Evolutionary conservation across 2,797 vertebrate genomes (phyloP).

Genomic region (Kryptopterus vitreolus): DNA sequence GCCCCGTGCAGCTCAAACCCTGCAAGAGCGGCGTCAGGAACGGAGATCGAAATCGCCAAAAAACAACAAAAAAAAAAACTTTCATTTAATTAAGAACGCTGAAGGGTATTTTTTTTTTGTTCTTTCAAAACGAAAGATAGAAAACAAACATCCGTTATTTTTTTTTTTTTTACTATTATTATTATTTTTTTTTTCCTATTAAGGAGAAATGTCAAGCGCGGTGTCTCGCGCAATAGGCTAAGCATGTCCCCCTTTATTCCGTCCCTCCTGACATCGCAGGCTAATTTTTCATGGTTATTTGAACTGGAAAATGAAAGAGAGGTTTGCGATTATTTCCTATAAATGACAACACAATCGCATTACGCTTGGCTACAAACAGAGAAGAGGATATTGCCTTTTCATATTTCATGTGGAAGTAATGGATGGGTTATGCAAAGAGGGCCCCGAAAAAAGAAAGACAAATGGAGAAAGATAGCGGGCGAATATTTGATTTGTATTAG

Average conservation of each 20-base stretch:
- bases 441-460: constrained; percentile 78
- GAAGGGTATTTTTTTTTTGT: constrained; percentile 56
- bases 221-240: constrained; percentile 74
- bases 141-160: constrained; percentile 68
- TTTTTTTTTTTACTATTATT: no score
- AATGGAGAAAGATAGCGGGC: constrained; percentile 74
- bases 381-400: constrained; percentile 89
- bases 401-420: constrained; percentile 90
- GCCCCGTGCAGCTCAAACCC: constrained; percentile 6
- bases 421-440: constrained; percentile 82
- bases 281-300: constrained; percentile 99
- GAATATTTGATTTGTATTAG: constrained; percentile 81
- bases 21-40: constrained; percentile 37
- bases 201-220: constrained; percentile 82
- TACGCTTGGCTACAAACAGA: constrained; percentile 92
- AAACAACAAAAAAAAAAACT: constrained; percentile 74
- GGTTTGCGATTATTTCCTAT: constrained; percentile 95
- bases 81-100: constrained; percentile 72
- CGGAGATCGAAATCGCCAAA: constrained; percentile 67
- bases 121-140: constrained; percentile 58
- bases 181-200: constrained; percentile 79
- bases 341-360: constrained; percentile 98
- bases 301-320: constrained; percentile 97
- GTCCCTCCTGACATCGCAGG: constrained; percentile 91
- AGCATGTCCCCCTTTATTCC: constrained; percentile 80